phyloP scores from a whole-genome alignment of 2,113 vertebrate genomes.

The Chaenogobius annularis region DNA sequence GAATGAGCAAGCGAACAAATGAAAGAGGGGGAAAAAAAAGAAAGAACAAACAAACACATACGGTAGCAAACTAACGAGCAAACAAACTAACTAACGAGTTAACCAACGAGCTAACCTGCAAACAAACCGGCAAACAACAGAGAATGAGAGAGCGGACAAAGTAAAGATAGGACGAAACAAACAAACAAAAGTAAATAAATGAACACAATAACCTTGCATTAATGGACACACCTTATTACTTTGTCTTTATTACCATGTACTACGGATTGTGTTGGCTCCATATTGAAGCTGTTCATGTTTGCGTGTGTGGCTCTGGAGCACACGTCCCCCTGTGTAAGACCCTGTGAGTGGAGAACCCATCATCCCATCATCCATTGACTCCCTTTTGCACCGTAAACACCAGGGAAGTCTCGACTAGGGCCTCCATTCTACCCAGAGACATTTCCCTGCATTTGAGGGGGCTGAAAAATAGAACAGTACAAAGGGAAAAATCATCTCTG shows the following conservation, averaged over 20 bases:
- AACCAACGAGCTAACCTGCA: too few species aligned
- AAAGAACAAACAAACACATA: too few species aligned
- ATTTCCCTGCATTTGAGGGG: constrained; percentile 56
- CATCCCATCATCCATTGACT: constrained; percentile 32
- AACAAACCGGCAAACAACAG: too few species aligned
- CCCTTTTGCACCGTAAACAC: constrained; percentile 48
- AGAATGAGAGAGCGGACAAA: too few species aligned
- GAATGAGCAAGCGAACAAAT: too few species aligned
- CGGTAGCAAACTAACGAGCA: too few species aligned
- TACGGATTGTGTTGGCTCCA: constrained; percentile 9
- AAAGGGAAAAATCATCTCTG: constrained; percentile 42
- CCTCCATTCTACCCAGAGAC: constrained; percentile 47
- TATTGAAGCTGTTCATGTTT: constrained; percentile 1
- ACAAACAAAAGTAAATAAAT: too few species aligned
- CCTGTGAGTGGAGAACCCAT: constrained; percentile 30
- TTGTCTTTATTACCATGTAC: too few species aligned
- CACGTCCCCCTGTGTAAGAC: constrained; percentile 26
- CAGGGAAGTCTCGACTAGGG: constrained; percentile 47
- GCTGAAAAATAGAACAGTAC: constrained; percentile 64
- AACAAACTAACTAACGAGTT: too few species aligned
- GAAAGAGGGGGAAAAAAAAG: too few species aligned
- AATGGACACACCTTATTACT: not conserved
- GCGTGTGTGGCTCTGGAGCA: constrained; percentile 5
- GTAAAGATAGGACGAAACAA: too few species aligned
- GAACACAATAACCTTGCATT: not conserved